These are phyloP conservation scores for Xylocampa areola DNA, from an alignment of 2,888 invertebrate species.

Conservation along the genomic window DNA sequence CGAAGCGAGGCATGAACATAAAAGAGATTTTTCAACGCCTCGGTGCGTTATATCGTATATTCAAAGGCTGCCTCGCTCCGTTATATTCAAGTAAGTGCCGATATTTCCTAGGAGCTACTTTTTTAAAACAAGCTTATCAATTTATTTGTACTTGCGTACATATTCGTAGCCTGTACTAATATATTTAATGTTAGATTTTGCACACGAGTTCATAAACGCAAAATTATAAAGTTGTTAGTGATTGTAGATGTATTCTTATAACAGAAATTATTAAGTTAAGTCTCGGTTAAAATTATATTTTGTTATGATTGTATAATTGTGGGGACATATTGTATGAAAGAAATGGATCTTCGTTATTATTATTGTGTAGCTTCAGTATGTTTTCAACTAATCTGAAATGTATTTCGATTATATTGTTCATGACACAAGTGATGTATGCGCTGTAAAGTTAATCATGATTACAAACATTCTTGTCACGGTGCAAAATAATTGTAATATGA, in stretches of 20 bases:
- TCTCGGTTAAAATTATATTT: constrained; percentile 48
- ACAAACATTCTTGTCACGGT: not conserved
- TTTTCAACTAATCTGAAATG: constrained; percentile 8
- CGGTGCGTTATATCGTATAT: not conserved
- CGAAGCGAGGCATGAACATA: not conserved
- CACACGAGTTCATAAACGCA: constrained; percentile 48
- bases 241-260: constrained; percentile 48
- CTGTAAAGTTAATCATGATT: too few species aligned
- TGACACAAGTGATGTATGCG: too few species aligned
- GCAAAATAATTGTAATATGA: constrained; percentile 27
- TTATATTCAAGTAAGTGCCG: not conserved
- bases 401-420: constrained; percentile 22
- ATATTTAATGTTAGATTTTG: constrained; percentile 39
- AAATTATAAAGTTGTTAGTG: constrained; percentile 50
- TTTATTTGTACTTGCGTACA: constrained; percentile 11
- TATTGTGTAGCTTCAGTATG: constrained; percentile 4
- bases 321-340: constrained; percentile 4
- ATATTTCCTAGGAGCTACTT: constrained; percentile 17
- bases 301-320: constrained; percentile 29
- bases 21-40: not conserved
- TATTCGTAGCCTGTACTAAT: constrained; percentile 16
- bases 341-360: constrained; percentile 13
- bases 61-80: constrained; percentile 6
- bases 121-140: not conserved
- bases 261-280: constrained; percentile 52